Conservation (phyloP, 2,797 vertebrate genomes). For the Neopelma chrysocephalum region DNA sequence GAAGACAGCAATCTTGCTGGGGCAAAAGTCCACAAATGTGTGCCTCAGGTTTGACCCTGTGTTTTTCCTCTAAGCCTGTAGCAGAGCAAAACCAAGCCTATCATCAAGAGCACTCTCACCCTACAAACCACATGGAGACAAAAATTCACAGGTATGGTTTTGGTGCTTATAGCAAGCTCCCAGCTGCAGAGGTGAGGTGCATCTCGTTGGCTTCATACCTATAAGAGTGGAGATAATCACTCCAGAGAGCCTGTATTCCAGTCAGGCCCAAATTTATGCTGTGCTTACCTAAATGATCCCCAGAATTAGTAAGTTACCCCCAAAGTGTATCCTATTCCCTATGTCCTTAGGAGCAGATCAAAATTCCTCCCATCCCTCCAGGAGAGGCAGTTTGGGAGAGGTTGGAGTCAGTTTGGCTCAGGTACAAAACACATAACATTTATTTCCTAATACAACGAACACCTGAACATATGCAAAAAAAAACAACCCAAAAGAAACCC, state of each 20-base stretch:
- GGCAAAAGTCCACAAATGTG: not conserved
- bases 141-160: not conserved
- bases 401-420: not conserved
- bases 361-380: not conserved
- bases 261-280: not conserved
- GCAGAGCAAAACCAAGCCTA: not conserved
- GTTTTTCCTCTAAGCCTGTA: not conserved
- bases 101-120: not conserved
- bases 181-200: not conserved
- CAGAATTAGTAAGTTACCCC: not conserved
- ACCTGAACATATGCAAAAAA: not conserved
- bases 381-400: not conserved
- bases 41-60: not conserved
- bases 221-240: not conserved
- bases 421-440: not conserved
- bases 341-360: not conserved
- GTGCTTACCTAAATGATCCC: not conserved
- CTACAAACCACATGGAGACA: not conserved
- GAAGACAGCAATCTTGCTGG: not conserved
- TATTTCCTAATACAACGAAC: not conserved
- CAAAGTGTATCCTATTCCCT: not conserved
- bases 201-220: not conserved
- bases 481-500: too few relatives aligned
- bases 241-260: not conserved
- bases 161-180: not conserved